Conservation (phyloP, 2,113 vertebrate genomes). For the Hypocryptadius cinnamomeus region DNA sequence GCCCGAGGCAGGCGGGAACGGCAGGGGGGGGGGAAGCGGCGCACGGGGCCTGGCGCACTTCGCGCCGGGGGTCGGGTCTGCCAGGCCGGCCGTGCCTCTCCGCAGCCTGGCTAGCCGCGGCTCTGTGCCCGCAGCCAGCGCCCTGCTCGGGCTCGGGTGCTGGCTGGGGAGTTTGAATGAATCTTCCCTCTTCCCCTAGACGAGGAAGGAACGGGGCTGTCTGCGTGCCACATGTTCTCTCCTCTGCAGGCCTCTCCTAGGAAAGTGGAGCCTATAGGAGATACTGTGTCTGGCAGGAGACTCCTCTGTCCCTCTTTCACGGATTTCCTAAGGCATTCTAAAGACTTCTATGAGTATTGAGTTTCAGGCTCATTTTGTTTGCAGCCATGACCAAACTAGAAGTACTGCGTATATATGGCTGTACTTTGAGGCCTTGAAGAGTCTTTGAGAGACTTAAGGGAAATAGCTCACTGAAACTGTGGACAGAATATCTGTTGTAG, state of each 20-base stretch:
- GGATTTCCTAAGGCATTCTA: background rate
- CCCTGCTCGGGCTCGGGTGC: background rate
- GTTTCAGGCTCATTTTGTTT: background rate
- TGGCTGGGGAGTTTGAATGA: slow-evolving; percentile 40
- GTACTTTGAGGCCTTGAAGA: background rate
- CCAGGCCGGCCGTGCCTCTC: background rate
- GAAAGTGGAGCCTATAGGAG: background rate
- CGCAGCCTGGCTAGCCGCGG: too few species aligned
- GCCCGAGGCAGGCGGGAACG: background rate
- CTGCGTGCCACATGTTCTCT: slow-evolving; percentile 38
- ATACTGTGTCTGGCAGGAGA: background rate
- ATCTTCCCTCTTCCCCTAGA: background rate
- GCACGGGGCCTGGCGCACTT: background rate
- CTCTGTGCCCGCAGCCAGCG: background rate
- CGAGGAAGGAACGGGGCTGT: background rate
- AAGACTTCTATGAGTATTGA: background rate
- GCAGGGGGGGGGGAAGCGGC: background rate
- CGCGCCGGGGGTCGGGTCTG: background rate
- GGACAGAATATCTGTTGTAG: background rate
- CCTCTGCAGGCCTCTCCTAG: slow-evolving; percentile 4
- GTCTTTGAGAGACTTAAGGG: background rate
- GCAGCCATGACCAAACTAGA: background rate
- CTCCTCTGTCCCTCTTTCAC: background rate
- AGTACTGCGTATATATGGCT: background rate
- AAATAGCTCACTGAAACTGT: background rate